phyloP scores from a whole-genome alignment of 2,888 invertebrate species.

The Parnassius orleans region DNA sequence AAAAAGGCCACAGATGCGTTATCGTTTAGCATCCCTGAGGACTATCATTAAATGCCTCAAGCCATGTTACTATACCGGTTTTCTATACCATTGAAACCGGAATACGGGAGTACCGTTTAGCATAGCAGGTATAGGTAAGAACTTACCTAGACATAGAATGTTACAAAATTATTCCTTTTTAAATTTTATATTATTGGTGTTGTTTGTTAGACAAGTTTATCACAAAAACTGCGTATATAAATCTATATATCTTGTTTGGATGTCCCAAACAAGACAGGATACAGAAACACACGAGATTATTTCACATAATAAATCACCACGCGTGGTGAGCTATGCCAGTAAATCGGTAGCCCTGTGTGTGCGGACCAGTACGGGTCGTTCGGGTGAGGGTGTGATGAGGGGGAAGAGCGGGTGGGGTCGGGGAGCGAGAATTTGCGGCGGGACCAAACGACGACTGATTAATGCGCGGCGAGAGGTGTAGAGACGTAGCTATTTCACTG shows the following conservation, averaged over 20 bases:
- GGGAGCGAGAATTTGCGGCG: conserved; percentile 32
- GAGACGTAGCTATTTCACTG: conserved; percentile 12
- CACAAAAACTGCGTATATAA: too few relatives aligned
- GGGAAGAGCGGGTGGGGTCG: conserved; percentile 12
- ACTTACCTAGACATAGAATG: too few relatives aligned
- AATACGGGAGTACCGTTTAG: too few relatives aligned
- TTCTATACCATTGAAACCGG: too few relatives aligned
- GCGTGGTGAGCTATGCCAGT: conserved; percentile 19
- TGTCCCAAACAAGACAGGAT: conserved; percentile 21
- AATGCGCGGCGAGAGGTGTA: conserved; percentile 38
- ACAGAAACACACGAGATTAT: conserved; percentile 16
- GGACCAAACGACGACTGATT: conserved; percentile 43
- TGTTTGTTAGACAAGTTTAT: too few relatives aligned
- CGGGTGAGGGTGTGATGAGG: conserved; percentile 16
- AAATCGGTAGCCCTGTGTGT: conserved; percentile 30
- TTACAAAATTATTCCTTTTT: too few relatives aligned
- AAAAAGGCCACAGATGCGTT: too few relatives aligned
- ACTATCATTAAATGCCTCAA: too few relatives aligned
- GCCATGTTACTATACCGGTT: too few relatives aligned
- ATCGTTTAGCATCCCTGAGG: too few relatives aligned
- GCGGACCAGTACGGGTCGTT: conserved; percentile 23
- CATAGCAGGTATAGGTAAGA: too few relatives aligned
- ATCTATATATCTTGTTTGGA: conserved; percentile 1
- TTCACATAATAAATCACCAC: conserved; percentile 24
- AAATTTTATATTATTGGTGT: too few relatives aligned